These are phyloP conservation scores for Eucera pruinosa DNA, from an alignment of 2,888 invertebrate genomes.

Conservation along the genomic window DNA sequence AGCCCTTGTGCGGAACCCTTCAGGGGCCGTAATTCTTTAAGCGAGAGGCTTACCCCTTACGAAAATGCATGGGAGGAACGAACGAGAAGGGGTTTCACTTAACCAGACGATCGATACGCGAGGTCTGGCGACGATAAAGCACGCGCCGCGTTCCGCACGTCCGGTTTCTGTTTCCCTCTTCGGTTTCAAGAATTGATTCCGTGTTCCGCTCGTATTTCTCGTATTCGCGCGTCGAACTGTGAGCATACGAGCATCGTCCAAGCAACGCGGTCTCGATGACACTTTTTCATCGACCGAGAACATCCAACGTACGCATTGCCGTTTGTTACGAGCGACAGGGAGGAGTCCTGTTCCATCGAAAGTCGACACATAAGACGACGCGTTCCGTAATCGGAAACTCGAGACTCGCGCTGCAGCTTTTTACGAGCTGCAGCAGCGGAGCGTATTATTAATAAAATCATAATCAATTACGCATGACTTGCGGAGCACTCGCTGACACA, in stretches of 20 bases:
- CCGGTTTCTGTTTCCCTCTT: conserved; percentile 67
- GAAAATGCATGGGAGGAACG: conserved; percentile 57
- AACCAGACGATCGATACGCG: conserved; percentile 63
- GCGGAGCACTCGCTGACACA: conserved; percentile 74
- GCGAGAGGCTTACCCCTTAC: conserved; percentile 58
- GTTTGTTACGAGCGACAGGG: too few relatives aligned
- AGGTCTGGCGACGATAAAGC: conserved; percentile 62
- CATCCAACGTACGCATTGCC: too few relatives aligned
- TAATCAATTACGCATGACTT: conserved; percentile 28
- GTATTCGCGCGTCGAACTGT: conserved; percentile 14
- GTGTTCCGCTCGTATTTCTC: conserved; percentile 47
- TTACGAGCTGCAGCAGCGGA: not conserved
- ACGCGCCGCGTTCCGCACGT: conserved; percentile 58
- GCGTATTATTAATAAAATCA: conserved; percentile 13
- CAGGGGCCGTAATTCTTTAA: conserved; percentile 67
- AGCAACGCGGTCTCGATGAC: not conserved
- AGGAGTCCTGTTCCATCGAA: not conserved
- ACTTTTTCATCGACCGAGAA: not conserved
- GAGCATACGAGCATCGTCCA: not conserved
- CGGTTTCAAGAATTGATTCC: conserved; percentile 62
- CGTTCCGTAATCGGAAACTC: not conserved
- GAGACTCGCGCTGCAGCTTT: not conserved
- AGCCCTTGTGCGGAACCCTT: conserved; percentile 43
- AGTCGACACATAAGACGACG: not conserved
- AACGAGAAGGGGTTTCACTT: conserved; percentile 55